These are phyloP conservation scores for Strix aluco DNA, from an alignment of 2,113 vertebrate genomes.

Conservation along the genomic window DNA sequence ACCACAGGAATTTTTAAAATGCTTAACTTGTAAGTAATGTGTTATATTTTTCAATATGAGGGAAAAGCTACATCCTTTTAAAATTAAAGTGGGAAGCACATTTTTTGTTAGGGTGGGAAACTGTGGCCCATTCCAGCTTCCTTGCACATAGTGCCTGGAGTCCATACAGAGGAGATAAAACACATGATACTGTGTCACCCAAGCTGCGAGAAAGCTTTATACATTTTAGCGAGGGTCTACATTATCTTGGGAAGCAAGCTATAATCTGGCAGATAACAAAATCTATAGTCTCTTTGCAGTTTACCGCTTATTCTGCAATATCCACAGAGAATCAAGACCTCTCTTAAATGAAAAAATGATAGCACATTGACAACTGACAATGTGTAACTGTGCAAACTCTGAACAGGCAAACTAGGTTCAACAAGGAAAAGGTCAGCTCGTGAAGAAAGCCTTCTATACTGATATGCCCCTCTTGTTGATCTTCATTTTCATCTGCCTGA, in stretches of 20 bases:
- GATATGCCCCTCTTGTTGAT: not conserved
- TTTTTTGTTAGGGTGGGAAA: not conserved
- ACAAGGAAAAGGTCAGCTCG: not conserved
- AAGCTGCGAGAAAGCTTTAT: not conserved
- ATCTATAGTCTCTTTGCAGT: not conserved
- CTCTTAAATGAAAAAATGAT: not conserved
- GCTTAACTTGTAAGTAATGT: accelerated
- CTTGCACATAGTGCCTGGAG: not conserved
- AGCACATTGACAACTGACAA: not conserved
- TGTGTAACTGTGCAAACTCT: not conserved
- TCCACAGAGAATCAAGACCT: not conserved
- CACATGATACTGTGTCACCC: not conserved
- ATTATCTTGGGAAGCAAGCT: not conserved
- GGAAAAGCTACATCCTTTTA: not conserved
- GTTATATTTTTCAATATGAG: not conserved
- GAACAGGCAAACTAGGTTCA: not conserved
- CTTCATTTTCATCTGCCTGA: not conserved
- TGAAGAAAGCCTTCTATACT: not conserved
- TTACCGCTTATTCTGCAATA: not conserved
- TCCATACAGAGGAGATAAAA: not conserved
- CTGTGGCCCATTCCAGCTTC: not conserved
- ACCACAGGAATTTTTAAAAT: not conserved
- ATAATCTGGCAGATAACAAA: not conserved
- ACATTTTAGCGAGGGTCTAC: accelerated
- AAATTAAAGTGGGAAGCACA: not conserved